These are phyloP conservation scores for Rhagologus leucostigma DNA, from an alignment of 2,113 vertebrate species.

Conservation along the genomic window DNA sequence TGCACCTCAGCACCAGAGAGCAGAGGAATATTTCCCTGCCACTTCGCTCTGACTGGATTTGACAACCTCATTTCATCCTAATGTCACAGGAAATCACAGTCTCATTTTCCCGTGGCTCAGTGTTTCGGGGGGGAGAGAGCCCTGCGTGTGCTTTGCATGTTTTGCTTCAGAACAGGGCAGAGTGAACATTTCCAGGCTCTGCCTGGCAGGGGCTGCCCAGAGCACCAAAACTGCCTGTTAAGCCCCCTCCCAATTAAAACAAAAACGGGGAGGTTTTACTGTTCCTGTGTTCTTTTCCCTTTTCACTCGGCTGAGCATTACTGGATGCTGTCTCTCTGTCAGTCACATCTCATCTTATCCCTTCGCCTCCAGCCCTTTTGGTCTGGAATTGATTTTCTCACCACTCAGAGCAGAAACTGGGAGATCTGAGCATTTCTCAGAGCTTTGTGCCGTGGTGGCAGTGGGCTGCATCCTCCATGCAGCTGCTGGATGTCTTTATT, in stretches of 20 bases:
- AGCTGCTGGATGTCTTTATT: conserved; percentile 36
- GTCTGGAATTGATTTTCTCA: conserved; percentile 30
- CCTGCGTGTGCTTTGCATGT: neutral
- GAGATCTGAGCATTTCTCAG: neutral
- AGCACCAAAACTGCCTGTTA: neutral
- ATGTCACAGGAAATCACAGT: conserved; percentile 8
- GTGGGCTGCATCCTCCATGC: conserved; percentile 7
- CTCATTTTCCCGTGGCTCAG: neutral
- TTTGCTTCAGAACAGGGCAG: neutral
- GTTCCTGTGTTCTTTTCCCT: neutral
- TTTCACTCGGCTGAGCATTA: conserved; percentile 45
- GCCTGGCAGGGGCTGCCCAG: conserved; percentile 7
- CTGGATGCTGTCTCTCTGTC: conserved; percentile 34
- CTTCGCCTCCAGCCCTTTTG: conserved; percentile 6
- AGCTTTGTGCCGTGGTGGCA: neutral
- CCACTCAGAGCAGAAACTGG: neutral
- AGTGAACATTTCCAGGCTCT: conserved; percentile 10
- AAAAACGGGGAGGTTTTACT: conserved; percentile 20
- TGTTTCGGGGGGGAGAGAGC: neutral
- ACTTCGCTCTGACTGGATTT: neutral
- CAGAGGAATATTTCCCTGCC: neutral
- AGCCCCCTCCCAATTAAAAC: conserved; percentile 39
- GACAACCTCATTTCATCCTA: neutral
- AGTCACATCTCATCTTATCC: conserved; percentile 12
- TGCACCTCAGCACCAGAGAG: neutral